These are phyloP conservation scores for Brachionus angularis DNA, from an alignment of 1,140 invertebrate species.

Conservation along the genomic window DNA sequence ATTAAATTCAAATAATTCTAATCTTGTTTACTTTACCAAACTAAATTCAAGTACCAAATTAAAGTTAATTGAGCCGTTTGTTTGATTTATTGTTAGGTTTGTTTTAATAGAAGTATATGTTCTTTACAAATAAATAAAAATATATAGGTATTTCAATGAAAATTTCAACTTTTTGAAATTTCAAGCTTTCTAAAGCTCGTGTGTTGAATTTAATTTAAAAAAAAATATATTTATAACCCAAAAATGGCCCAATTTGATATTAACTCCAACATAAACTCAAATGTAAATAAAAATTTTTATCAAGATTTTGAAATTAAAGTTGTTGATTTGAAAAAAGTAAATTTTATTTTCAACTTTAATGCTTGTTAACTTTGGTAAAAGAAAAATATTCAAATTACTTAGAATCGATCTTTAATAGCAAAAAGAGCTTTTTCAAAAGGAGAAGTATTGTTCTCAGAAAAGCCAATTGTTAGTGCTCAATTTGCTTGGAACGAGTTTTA, in stretches of 20 bases:
- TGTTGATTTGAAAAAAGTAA: conserved; percentile 33
- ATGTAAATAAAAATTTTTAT: conserved; percentile 11
- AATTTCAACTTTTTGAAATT: too few species aligned
- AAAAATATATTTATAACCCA: background rate
- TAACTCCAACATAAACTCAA: conserved; percentile 24
- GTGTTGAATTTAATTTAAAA: too few species aligned
- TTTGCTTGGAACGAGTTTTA: conserved; percentile 87
- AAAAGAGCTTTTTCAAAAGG: conserved; percentile 67
- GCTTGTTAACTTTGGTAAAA: background rate
- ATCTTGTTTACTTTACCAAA: too few species aligned
- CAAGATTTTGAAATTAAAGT: conserved; percentile 42
- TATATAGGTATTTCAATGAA: too few species aligned
- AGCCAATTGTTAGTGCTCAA: conserved; percentile 79
- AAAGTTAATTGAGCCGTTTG: too few species aligned
- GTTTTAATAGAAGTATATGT: too few species aligned
- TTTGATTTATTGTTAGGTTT: too few species aligned
- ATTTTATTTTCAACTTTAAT: too few species aligned
- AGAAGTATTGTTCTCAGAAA: conserved; percentile 78
- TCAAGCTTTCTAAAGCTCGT: too few species aligned
- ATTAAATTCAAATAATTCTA: too few species aligned
- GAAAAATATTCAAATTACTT: conserved; percentile 6
- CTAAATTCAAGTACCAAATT: too few species aligned
- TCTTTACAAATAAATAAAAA: too few species aligned
- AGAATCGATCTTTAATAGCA: conserved; percentile 82
- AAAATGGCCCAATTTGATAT: conserved; percentile 14